Evolutionary conservation across 2,888 invertebrate genomes (phyloP), one percentile per base, ranked within the genome.

Genomic region (Cataglyphis altisquamis): DNA sequence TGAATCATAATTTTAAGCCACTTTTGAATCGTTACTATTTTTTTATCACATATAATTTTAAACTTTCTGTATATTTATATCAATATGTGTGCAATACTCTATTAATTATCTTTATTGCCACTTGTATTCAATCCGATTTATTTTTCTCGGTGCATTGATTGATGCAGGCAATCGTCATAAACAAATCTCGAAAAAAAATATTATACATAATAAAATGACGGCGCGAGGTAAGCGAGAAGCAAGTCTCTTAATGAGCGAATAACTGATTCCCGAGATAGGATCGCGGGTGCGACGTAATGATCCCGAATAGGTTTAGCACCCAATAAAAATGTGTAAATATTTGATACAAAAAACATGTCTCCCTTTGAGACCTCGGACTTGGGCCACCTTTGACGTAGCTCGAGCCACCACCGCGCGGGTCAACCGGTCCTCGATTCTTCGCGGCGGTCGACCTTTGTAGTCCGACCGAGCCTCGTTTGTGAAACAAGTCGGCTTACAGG

Each of bases 321-420:
- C 92, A 93, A 92, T 92, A 93, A 93, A 94, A 93, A 91, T 91
- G 92, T 93, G 92, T 93, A 93, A 93, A 93, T 92, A 93, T 93
- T 92, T 91, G 89, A 91, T 92, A 89, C 89, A 91, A 92, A 92
- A 92, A 92, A 89, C 84, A 67, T 78, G 84, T 87, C 77, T 88
- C 75, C 80, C 57, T 36, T 41, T 21, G 57, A 55, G 48, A 15
- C 57, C 48, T 29, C 9, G 18, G 82, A 39, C 55, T n/a, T 45
- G 78, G 82, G 41, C 62, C 77, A 57, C 82, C 70, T 55, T 41
- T 60, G 63, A 68, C 52, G 82, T 60, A 52, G 39, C 36, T 39
- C 21, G 29, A 75, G n/a, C 75, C 32, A 80, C 83, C 87, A 88
- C 63, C 82, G 81, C 48, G 80, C 66, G 73, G 86, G 86, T 85